Conservation (phyloP, 2,888 invertebrate genomes). For the Nomada ferruginata region DNA sequence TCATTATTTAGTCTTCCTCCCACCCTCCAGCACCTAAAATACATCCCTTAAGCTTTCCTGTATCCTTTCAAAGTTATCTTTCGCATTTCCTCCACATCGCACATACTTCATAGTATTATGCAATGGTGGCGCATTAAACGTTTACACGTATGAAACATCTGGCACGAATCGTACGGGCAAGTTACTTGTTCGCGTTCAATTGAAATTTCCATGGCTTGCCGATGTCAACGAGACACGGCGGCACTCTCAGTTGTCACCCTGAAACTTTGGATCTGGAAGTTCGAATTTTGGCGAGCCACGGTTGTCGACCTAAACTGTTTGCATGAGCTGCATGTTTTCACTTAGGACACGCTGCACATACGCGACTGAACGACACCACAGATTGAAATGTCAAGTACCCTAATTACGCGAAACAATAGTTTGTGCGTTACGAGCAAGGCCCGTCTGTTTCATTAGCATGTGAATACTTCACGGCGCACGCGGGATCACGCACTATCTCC, state of each 20-base stretch:
- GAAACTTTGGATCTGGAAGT: constrained; percentile 26
- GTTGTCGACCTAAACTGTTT: constrained; percentile 2
- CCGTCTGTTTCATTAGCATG: constrained; percentile 40
- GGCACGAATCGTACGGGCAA: background rate
- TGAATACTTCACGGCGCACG: constrained; percentile 32
- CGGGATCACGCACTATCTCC: background rate
- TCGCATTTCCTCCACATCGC: background rate
- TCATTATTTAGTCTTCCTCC: too few species aligned
- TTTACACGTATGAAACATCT: background rate
- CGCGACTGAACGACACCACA: background rate
- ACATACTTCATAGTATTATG: background rate
- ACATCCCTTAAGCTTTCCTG: too few species aligned
- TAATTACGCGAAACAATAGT: constrained; percentile 7
- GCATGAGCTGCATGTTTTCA: constrained; percentile 30
- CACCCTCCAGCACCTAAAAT: too few species aligned
- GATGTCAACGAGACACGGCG: background rate
- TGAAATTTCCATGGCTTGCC: constrained; percentile 7
- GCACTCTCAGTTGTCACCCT: constrained; percentile 10
- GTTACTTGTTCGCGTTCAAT: constrained; percentile 12
- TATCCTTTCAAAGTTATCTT: background rate
- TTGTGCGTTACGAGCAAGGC: constrained; percentile 14
- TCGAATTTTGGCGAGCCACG: constrained; percentile 44
- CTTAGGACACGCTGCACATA: constrained; percentile 16
- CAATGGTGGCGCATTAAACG: background rate
- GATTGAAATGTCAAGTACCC: constrained; percentile 46